A percentile compares a stretch with the other conserved stretches of the same genome.
These are phyloP conservation scores for Mobula birostris DNA, from an alignment of 2,113 vertebrate species.

Conservation along the genomic window DNA sequence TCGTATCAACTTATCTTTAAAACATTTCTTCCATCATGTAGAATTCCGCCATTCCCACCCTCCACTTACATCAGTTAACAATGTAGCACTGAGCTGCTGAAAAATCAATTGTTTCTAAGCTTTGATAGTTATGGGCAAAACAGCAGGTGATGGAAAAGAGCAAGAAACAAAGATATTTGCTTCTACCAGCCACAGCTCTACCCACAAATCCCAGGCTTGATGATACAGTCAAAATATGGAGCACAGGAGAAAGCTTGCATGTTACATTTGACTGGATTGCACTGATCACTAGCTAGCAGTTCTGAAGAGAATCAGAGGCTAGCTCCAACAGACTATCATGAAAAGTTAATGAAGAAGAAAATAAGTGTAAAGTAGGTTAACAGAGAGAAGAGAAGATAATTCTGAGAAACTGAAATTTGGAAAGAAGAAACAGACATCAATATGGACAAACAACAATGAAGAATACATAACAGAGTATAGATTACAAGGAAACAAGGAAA, in stretches of 20 bases:
- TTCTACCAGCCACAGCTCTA: background rate
- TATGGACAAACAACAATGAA: no score
- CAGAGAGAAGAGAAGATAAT: no score
- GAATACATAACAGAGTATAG: no score
- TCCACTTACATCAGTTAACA: background rate
- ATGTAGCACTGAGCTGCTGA: background rate
- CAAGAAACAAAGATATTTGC: background rate
- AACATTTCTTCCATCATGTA: background rate
- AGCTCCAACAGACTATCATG: no score
- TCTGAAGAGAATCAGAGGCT: no score
- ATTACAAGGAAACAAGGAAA: no score
- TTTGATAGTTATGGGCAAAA: background rate
- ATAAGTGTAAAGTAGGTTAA: no score
- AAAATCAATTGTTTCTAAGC: background rate
- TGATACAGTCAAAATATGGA: background rate
- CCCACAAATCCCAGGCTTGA: background rate
- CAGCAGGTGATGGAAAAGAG: background rate
- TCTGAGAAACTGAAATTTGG: no score
- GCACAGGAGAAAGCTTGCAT: background rate
- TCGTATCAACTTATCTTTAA: background rate
- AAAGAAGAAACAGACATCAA: no score
- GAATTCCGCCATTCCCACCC: background rate
- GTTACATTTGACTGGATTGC: background rate
- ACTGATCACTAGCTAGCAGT: no score
- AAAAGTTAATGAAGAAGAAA: no score